Evolutionary conservation across 2,113 vertebrate genomes (phyloP).

Genomic region (Petaurus breviceps): DNA sequence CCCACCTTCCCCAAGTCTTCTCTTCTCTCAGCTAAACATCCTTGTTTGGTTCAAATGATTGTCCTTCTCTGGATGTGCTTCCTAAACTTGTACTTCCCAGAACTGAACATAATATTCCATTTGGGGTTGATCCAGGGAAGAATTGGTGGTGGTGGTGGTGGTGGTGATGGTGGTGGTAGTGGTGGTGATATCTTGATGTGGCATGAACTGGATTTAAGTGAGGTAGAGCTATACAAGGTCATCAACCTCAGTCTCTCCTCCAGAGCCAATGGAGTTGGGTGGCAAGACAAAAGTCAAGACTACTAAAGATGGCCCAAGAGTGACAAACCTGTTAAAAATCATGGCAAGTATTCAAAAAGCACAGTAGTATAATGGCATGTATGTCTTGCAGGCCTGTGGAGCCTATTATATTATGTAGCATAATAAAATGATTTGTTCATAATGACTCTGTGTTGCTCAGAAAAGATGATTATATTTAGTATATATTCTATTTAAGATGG

Average conservation of each 20-base stretch:
- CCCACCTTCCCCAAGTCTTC: neutral
- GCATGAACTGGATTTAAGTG: too few relatives aligned
- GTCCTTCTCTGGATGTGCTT: neutral
- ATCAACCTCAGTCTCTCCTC: too few relatives aligned
- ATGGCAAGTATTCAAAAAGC: neutral
- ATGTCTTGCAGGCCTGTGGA: neutral
- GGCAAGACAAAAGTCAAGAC: too few relatives aligned
- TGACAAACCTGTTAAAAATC: neutral
- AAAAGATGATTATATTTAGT: neutral
- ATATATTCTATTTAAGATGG: neutral
- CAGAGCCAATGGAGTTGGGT: too few relatives aligned
- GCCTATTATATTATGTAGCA: neutral
- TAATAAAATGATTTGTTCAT: neutral
- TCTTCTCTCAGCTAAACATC: neutral
- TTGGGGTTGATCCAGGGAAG: neutral
- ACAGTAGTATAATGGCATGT: neutral
- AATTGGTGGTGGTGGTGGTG: too few relatives aligned
- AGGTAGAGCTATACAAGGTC: too few relatives aligned
- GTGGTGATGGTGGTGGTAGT: too few relatives aligned
- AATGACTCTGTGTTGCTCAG: neutral
- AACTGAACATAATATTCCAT: neutral
- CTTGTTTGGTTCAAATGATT: neutral
- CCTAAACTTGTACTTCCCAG: neutral
- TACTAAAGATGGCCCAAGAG: neutral
- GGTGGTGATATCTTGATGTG: too few relatives aligned